Evolutionary conservation across 2,797 vertebrate genomes (phyloP).

Genomic region (Todus mexicanus): DNA sequence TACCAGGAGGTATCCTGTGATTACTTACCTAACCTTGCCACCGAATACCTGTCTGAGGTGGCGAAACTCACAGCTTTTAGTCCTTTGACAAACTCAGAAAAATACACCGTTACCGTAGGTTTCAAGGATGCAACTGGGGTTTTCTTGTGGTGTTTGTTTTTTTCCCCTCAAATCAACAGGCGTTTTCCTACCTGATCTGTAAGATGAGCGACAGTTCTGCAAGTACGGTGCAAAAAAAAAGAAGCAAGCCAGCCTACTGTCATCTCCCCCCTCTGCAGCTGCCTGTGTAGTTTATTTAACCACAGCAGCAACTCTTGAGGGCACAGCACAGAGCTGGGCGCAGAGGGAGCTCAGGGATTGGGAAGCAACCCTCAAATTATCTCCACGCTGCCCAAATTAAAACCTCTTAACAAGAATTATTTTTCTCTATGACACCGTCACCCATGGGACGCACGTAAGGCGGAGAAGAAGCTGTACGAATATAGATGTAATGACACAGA

Average conservation of each 20-base stretch:
- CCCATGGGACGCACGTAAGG: background rate
- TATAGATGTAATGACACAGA: conserved; percentile 27
- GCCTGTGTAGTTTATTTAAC: background rate
- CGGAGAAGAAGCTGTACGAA: background rate
- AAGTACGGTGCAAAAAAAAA: background rate
- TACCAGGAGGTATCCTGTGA: background rate
- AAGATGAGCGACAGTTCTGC: background rate
- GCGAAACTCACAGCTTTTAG: background rate
- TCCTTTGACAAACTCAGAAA: background rate
- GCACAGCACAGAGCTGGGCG: background rate
- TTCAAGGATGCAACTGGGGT: background rate
- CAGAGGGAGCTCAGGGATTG: background rate
- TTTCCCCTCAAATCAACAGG: background rate
- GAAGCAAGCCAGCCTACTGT: background rate
- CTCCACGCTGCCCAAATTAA: background rate
- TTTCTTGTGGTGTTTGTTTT: background rate
- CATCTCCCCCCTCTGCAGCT: background rate
- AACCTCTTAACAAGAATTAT: background rate
- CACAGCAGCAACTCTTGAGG: background rate
- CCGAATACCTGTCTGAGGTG: background rate
- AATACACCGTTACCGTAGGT: background rate
- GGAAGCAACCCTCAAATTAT: background rate
- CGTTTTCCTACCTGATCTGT: background rate
- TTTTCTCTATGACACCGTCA: background rate
- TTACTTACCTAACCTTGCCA: background rate